A percentile compares a stretch with the other conserved stretches of the same genome.
phyloP scores from a whole-genome alignment of 2,797 vertebrate species.

The Novumbra hubbsi region DNA sequence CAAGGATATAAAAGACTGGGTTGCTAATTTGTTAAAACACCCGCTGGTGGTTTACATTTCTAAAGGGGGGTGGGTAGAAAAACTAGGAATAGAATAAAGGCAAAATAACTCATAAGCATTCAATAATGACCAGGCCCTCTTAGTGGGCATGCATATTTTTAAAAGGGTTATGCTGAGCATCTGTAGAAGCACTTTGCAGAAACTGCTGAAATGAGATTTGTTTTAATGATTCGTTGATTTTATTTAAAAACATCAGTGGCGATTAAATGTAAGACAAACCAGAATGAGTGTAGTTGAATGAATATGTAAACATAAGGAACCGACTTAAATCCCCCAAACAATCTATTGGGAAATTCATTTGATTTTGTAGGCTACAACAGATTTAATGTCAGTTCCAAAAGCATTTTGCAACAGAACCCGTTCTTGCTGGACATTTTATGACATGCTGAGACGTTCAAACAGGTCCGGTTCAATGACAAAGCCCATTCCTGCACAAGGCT shows the following conservation, averaged over 20 bases:
- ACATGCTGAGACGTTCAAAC: background rate
- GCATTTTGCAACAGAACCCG: background rate
- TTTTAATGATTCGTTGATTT: too few relatives aligned
- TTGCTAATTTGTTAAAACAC: too few relatives aligned
- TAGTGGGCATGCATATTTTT: background rate
- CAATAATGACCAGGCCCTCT: background rate
- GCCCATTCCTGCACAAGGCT: slow-evolving; percentile 4
- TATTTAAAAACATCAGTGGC: background rate
- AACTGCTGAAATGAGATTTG: too few relatives aligned
- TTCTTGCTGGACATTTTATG: background rate
- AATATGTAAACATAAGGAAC: background rate
- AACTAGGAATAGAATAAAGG: too few relatives aligned
- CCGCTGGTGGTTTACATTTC: too few relatives aligned
- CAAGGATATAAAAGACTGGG: background rate
- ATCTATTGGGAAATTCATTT: background rate
- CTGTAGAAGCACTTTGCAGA: too few relatives aligned
- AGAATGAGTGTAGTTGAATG: background rate
- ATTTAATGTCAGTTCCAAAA: background rate
- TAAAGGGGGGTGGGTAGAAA: too few relatives aligned
- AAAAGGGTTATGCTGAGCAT: too few relatives aligned
- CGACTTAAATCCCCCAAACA: slow-evolving; percentile 10
- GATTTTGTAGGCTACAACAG: background rate
- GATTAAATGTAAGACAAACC: background rate
- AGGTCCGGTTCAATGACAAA: background rate
- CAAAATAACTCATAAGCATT: too few relatives aligned